These are phyloP conservation scores for Heteromormyrus szaboi DNA, from an alignment of 2,797 vertebrate genomes.

Conservation along the genomic window DNA sequence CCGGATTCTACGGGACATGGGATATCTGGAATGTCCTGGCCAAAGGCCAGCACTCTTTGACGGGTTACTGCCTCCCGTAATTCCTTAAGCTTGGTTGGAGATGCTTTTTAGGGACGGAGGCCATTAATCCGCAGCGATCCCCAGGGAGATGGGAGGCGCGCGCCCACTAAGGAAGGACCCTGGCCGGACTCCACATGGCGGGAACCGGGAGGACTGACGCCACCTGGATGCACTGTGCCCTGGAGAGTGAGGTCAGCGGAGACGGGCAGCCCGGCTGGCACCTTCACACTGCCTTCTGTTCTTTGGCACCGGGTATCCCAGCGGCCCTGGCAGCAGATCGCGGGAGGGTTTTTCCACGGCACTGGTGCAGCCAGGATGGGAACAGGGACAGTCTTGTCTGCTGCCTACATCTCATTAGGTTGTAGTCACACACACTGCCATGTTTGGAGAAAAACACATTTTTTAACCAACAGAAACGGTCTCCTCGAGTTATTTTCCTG, in stretches of 20 bases:
- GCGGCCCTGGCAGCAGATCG: not conserved
- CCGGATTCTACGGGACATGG: not conserved
- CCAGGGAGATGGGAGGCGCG: not conserved
- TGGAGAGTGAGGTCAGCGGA: not conserved
- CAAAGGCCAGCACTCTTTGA: not conserved
- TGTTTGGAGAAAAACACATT: not conserved
- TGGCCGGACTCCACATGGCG: not conserved
- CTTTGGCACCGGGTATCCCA: not conserved
- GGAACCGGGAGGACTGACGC: not conserved
- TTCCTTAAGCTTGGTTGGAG: not conserved
- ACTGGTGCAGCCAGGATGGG: constrained; percentile 8
- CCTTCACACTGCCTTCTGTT: not conserved
- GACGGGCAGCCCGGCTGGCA: not conserved
- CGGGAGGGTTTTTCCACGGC: constrained; percentile 59
- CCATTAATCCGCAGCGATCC: not conserved
- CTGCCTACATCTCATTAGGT: constrained; percentile 13
- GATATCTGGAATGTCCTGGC: not conserved
- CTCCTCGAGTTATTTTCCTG: not conserved
- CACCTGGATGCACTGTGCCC: not conserved
- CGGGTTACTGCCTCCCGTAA: not conserved
- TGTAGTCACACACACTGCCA: not conserved
- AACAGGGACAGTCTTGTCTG: constrained; percentile 62
- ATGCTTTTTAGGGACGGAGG: not conserved
- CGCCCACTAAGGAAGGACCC: not conserved
- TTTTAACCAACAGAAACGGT: not conserved